Conservation (phyloP, 2,113 vertebrate species). For the Ursus arctos region DNA sequence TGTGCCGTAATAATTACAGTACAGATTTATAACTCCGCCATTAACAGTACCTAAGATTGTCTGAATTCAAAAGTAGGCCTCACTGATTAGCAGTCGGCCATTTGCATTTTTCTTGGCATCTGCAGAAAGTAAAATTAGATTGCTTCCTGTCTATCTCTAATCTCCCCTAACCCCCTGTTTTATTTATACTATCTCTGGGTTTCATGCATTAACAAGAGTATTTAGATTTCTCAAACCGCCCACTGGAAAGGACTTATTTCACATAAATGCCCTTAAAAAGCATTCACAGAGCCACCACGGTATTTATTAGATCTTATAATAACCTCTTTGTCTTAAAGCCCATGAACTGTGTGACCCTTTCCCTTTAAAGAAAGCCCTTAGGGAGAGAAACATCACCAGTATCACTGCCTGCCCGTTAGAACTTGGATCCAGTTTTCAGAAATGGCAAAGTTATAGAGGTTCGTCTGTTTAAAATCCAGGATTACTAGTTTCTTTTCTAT, state of each 20-base stretch:
- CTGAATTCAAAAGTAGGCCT: constrained; percentile 9
- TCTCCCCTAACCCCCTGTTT: background rate
- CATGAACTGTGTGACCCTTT: constrained; percentile 47
- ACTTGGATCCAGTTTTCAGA: constrained; percentile 23
- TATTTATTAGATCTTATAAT: constrained; percentile 60
- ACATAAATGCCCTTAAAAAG: constrained; percentile 34
- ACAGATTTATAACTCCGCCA: background rate
- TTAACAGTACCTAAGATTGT: background rate
- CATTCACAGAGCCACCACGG: background rate
- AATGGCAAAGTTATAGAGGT: constrained; percentile 40
- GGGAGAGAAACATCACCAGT: constrained; percentile 19
- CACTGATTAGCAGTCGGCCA: background rate
- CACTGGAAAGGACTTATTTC: constrained; percentile 53
- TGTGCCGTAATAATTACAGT: background rate
- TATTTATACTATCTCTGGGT: constrained; percentile 46
- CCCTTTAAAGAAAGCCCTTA: constrained; percentile 46
- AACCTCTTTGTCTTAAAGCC: constrained; percentile 68
- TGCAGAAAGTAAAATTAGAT: constrained; percentile 35
- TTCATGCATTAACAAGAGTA: background rate
- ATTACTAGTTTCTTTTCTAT: constrained; percentile 69
- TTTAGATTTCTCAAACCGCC: constrained; percentile 44
- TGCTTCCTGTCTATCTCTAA: background rate
- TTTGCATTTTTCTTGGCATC: constrained; percentile 47
- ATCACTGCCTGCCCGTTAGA: background rate
- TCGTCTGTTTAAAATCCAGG: constrained; percentile 71